Percentiles rank a stretch among this genome's conserved stretches.
These are phyloP conservation scores for Geotrupes spiniger DNA, from an alignment of 2,888 invertebrate species.

Conservation along the genomic window DNA sequence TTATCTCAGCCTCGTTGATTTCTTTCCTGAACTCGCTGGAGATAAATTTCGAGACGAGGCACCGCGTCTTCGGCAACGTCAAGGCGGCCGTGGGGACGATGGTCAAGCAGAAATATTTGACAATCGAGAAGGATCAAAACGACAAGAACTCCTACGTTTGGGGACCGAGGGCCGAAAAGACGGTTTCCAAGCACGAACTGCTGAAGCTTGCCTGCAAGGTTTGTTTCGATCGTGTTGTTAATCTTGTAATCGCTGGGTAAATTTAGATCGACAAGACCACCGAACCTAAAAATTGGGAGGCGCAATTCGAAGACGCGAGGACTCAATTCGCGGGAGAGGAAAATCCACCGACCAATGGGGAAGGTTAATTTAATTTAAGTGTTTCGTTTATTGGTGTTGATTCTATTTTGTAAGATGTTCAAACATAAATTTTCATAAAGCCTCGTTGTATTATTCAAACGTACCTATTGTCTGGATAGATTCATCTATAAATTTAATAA, in stretches of 20 bases:
- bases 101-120: conserved; percentile 13
- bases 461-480: too few species aligned
- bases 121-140: not conserved
- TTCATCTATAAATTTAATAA: too few species aligned
- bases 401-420: too few species aligned
- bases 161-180: conserved; percentile 9
- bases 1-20: conserved; percentile 10
- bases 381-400: too few species aligned
- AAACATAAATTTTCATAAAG: too few species aligned
- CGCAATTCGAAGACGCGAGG: not conserved
- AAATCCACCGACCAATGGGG: not conserved
- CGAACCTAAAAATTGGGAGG: not conserved
- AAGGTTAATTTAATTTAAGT: not conserved
- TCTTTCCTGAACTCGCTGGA: conserved; percentile 8
- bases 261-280: conserved; percentile 3
- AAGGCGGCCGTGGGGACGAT: conserved; percentile 6
- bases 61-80: conserved; percentile 10
- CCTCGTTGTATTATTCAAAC: too few species aligned
- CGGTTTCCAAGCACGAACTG: conserved; percentile 8
- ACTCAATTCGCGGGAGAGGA: not conserved
- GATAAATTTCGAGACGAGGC: conserved; percentile 1
- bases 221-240: too few species aligned
- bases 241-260: too few species aligned
- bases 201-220: conserved; percentile 11
- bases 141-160: conserved; percentile 6